Conservation (phyloP, 1,140 invertebrate species). For the Bilobella aurantiaca region DNA sequence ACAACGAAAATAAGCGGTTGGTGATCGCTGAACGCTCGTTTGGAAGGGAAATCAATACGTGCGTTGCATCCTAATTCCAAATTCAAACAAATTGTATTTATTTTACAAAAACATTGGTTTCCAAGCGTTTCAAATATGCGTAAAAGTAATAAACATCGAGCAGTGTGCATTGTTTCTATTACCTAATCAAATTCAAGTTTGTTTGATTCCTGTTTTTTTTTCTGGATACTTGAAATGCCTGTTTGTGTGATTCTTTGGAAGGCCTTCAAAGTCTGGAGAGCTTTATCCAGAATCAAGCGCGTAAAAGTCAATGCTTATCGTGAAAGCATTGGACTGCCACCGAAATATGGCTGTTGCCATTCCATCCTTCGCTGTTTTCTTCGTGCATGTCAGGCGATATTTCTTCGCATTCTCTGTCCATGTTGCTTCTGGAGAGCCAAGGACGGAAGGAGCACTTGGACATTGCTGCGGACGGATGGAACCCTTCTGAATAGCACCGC, state of each 20-base stretch:
- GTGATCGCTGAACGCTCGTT: no score
- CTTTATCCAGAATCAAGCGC: slow-evolving; percentile 11
- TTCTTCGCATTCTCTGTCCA: not conserved
- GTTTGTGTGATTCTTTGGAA: slow-evolving; percentile 14
- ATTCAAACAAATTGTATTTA: no score
- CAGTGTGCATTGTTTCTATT: no score
- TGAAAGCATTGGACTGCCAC: slow-evolving; percentile 18
- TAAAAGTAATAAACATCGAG: no score
- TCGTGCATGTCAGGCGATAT: not conserved
- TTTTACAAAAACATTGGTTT: no score
- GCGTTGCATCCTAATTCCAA: no score
- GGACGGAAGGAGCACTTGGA: not conserved
- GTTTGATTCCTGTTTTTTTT: no score
- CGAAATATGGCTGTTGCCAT: not conserved
- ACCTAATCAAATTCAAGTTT: no score
- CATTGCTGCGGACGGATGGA: slow-evolving; percentile 19
- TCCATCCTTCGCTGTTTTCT: not conserved
- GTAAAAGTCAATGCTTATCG: slow-evolving; percentile 29
- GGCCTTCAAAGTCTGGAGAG: slow-evolving; percentile 6
- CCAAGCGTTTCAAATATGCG: no score
- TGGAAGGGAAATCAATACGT: no score
- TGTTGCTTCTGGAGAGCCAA: slow-evolving; percentile 9
- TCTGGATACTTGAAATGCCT: no score
- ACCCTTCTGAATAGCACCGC: slow-evolving; percentile 21
- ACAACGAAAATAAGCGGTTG: no score